Evolutionary conservation across 2,113 vertebrate genomes (phyloP), one percentile per base, ranked within the genome.

Genomic region (Papio anubis): DNA sequence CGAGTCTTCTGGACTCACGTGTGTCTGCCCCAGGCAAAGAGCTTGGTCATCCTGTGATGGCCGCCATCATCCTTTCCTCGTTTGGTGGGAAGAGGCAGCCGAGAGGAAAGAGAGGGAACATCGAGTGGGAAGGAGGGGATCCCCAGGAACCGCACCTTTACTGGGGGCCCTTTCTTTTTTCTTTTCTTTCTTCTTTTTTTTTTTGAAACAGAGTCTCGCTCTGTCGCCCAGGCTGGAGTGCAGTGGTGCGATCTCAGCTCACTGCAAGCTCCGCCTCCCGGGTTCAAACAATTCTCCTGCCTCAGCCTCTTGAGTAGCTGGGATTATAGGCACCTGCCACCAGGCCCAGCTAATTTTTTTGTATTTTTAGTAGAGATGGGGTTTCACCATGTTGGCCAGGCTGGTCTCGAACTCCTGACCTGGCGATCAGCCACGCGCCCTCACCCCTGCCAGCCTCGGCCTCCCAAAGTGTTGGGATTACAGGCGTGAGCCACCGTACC

Each of bases 361-460:
- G 30, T 13, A 32, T 32, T 66, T 66, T 66, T 32, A 6, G 64
- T 32, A 16, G 6, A 35, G 30, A 66, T 7, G 30, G 64, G 13
- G 30, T 66, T 32, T 32, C 5, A 32, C 64, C 6, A 7, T 35
- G 64, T 66, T 66, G 6, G 12, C 1, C 30, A 30, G 64, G 64
- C 5, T 66, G 64, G 30, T 35, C 30, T 30, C 0, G 6, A 16
- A 2, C 1, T 66, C 5, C 13, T 32, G 64, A 16, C 27, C 64
- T 66, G 0, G 12, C 14, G 64, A 30, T 66, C 61, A 1, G 45
- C 45, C 8, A 45, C 45, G 8, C 45, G 8, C 45, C 45, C 45
- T 7, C 45, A 45, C 45, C 45, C 45, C 48, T 2, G 0, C 13
- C 64, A 1, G 0, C 64, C 64, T 66, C 2, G 4, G 64, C 30